Evolutionary conservation across 2,797 vertebrate species (phyloP).

Genomic region (Eospalax fontanierii): DNA sequence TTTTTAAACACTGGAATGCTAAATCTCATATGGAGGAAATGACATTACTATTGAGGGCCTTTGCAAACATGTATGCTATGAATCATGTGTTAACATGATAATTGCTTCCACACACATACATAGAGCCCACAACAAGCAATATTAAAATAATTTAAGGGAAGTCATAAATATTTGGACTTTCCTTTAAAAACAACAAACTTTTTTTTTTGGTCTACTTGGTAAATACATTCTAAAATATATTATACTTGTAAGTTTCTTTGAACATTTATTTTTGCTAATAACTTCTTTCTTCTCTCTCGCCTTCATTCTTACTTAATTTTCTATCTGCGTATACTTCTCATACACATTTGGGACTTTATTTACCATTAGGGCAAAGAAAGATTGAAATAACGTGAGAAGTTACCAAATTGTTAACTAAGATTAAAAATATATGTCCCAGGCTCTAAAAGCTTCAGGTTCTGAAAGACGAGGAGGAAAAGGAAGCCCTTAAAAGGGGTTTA

Average conservation of each 20-base stretch:
- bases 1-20: constrained; percentile 81
- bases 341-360: neutral
- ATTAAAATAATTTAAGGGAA: constrained; percentile 74
- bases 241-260: neutral
- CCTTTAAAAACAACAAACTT: constrained; percentile 26
- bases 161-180: constrained; percentile 13
- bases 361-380: neutral
- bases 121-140: constrained; percentile 54
- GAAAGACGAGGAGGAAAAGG: neutral
- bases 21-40: constrained; percentile 82
- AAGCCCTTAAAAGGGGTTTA: neutral
- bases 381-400: neutral
- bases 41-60: constrained; percentile 76
- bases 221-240: neutral
- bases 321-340: neutral
- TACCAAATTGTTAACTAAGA: neutral
- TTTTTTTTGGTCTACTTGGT: constrained; percentile 8
- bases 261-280: constrained; percentile 17
- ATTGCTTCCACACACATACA: constrained; percentile 80
- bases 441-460: neutral
- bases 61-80: constrained; percentile 80
- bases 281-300: neutral
- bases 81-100: constrained; percentile 82
- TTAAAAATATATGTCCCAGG: constrained; percentile 45
- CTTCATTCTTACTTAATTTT: neutral